phyloP scores from a whole-genome alignment of 2,797 vertebrate genomes.

The Eutrigla gurnardus region DNA sequence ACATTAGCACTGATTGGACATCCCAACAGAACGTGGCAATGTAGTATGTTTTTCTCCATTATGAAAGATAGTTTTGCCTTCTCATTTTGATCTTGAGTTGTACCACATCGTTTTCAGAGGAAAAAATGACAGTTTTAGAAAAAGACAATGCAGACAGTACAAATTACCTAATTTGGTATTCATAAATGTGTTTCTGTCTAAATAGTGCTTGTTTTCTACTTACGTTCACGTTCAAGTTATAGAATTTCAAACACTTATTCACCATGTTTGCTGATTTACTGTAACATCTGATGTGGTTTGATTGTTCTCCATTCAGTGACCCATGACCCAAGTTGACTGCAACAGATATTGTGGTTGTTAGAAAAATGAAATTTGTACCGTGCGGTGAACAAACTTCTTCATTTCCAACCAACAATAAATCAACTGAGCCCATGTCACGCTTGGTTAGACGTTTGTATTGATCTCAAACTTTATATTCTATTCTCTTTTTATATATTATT shows the following conservation, averaged over 20 bases:
- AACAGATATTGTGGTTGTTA: background rate
- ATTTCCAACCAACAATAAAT: background rate
- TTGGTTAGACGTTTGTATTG: background rate
- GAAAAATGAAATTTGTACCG: background rate
- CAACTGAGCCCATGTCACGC: too few relatives aligned
- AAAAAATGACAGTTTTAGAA: too few relatives aligned
- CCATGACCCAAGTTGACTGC: background rate
- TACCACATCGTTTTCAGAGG: background rate
- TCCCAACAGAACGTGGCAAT: too few relatives aligned
- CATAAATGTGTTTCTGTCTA: background rate
- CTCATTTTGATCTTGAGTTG: background rate
- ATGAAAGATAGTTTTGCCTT: too few relatives aligned
- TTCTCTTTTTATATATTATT: background rate
- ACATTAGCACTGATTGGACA: too few relatives aligned
- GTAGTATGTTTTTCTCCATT: too few relatives aligned
- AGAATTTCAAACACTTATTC: background rate
- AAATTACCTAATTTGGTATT: background rate
- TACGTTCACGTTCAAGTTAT: too few relatives aligned
- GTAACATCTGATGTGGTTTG: background rate
- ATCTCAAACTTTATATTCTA: background rate
- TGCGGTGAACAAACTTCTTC: conserved; percentile 1
- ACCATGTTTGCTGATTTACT: background rate
- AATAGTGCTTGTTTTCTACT: background rate
- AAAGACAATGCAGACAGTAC: background rate
- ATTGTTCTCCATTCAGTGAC: background rate